Conservation (phyloP, 2,797 vertebrate genomes). For the Euthynnus affinis region DNA sequence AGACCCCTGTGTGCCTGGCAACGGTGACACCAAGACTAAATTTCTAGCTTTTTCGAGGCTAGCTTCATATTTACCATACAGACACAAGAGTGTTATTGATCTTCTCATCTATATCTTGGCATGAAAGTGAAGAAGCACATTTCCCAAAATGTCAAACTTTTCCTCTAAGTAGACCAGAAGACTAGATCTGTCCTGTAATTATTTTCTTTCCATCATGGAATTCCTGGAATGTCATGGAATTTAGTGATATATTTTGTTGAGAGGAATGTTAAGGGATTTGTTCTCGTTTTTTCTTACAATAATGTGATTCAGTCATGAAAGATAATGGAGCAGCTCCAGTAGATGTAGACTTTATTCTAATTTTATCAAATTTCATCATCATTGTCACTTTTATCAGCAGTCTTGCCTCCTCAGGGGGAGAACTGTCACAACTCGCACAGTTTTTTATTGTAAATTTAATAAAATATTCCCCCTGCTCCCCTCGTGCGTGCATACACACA, state of each 20-base stretch:
- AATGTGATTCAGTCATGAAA: background rate
- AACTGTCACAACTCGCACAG: background rate
- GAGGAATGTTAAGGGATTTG: background rate
- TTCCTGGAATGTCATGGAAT: constrained; percentile 11
- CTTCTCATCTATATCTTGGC: no score
- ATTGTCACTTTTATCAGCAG: background rate
- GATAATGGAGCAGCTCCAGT: background rate
- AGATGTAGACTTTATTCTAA: background rate
- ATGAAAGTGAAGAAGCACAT: no score
- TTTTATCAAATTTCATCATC: no score
- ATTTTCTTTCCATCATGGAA: background rate
- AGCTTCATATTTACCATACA: background rate
- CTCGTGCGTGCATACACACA: background rate
- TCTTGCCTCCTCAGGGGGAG: background rate
- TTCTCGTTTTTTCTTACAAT: background rate
- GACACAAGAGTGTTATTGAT: background rate
- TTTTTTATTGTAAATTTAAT: background rate
- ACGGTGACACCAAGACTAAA: no score
- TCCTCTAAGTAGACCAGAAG: background rate
- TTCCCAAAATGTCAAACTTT: background rate
- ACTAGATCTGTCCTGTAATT: background rate
- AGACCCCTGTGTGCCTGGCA: background rate
- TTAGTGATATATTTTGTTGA: background rate
- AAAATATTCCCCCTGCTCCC: no score
- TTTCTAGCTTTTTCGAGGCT: background rate